Percentiles rank a stretch among this genome's conserved stretches.
Conservation (phyloP, 2,888 invertebrate species). For the Hydriomena furcata region DNA sequence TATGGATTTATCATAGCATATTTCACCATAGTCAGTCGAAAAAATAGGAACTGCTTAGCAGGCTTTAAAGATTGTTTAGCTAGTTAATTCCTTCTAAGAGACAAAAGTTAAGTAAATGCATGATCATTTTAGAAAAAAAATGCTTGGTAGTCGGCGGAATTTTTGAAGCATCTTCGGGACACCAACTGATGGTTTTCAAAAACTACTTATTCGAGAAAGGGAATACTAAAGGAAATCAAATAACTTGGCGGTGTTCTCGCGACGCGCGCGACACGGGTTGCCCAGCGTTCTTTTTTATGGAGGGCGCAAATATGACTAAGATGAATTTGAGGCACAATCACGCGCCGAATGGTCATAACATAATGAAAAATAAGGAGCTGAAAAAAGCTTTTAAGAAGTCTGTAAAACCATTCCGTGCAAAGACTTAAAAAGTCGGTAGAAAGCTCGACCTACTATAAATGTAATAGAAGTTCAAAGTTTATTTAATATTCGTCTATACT, state of each 20-base stretch:
- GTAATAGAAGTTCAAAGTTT: too few relatives aligned
- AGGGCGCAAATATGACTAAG: constrained; percentile 35
- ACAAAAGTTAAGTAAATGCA: too few relatives aligned
- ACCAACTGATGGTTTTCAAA: constrained; percentile 44
- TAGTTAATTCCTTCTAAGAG: too few relatives aligned
- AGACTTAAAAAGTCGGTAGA: too few relatives aligned
- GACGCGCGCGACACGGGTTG: constrained; percentile 26
- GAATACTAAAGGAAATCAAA: constrained; percentile 4
- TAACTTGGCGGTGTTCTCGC: constrained; percentile 4
- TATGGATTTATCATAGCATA: too few relatives aligned
- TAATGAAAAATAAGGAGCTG: constrained; percentile 5
- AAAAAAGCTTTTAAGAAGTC: constrained; percentile 7
- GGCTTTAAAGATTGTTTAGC: too few relatives aligned
- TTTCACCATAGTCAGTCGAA: too few relatives aligned
- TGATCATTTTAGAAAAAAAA: constrained; percentile 3
- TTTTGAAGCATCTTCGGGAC: constrained; percentile 40
- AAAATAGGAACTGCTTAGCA: too few relatives aligned
- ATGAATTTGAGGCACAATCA: constrained; percentile 43
- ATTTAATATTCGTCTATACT: too few relatives aligned
- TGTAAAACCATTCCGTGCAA: neutral
- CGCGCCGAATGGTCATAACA: constrained; percentile 30
- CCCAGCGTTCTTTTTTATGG: constrained; percentile 44
- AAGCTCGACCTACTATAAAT: too few relatives aligned
- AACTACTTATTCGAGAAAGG: constrained; percentile 43
- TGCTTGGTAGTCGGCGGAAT: constrained; percentile 48